Conservation (phyloP, 2,888 invertebrate genomes). For the Branchipolynoe longqiensis region DNA sequence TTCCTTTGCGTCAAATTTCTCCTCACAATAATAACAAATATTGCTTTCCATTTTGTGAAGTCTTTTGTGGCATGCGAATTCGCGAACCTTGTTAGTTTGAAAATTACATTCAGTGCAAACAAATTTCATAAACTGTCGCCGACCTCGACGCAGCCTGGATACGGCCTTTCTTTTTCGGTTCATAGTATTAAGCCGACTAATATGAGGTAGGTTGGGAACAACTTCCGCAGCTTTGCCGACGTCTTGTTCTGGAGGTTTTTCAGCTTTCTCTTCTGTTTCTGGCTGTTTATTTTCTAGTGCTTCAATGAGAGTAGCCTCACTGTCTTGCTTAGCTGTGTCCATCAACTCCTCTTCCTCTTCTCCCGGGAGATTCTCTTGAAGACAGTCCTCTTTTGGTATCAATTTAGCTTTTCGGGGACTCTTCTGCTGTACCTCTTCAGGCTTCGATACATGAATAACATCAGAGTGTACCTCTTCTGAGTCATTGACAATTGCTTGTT, state of each 20-base stretch:
- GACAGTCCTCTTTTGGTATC: background rate
- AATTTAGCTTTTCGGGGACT: slow-evolving; percentile 31
- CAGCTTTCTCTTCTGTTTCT: background rate
- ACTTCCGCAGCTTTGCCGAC: background rate
- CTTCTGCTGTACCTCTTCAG: background rate
- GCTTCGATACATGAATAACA: too few species aligned
- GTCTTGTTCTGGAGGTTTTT: background rate
- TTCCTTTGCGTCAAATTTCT: slow-evolving; percentile 74
- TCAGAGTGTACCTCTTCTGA: background rate
- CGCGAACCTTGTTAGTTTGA: slow-evolving; percentile 69
- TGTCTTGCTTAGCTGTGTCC: background rate
- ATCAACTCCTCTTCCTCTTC: background rate
- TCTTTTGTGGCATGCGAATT: slow-evolving; percentile 71
- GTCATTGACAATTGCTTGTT: background rate
- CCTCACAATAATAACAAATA: slow-evolving; percentile 81
- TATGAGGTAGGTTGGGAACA: background rate
- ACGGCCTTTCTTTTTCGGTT: background rate
- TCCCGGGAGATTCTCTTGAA: background rate
- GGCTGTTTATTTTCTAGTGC: background rate
- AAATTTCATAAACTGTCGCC: slow-evolving; percentile 64
- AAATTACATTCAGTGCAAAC: slow-evolving; percentile 73
- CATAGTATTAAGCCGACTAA: background rate
- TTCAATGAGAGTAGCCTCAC: background rate
- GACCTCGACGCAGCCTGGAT: slow-evolving; percentile 57
- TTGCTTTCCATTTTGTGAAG: slow-evolving; percentile 74